Base-by-base conservation (phyloP, 1,140 invertebrate genomes). In the Caerostris extrusa region DNA sequence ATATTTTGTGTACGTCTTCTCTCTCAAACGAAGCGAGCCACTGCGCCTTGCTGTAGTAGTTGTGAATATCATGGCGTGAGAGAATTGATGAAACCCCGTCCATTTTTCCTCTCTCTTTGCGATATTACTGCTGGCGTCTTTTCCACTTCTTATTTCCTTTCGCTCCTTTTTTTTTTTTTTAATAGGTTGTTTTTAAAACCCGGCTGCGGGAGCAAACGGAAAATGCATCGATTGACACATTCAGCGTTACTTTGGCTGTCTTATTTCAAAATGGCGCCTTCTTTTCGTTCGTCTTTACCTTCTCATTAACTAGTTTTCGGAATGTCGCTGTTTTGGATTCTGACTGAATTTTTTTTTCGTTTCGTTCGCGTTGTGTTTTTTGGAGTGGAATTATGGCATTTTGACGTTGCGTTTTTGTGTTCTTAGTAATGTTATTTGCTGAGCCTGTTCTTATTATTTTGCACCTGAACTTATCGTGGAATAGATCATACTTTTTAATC, bases 151-250 rank as follows among this genome's bases (percentile, higher is more conserved):
- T 82, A 82, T 91, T 91, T 81, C 69, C 19, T 61, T 71, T 55
- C 53, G 17, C 60, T 64, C 88, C 64, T 57, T 77, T 90, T 34
- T 57, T 56, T 56, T 87, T 61, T 90, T 61, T 91, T 91, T 91
- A 91, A 81, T 82, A 55, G 55, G 71, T 91, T 90, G 69, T 91
- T 82, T 91, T 81, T 91, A 53, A 90, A 90, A 71, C 55, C 56
- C 55, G 90, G 90, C 17, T 91, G 71, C 67, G 55, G 90, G 90
- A 82, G 90, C 69, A 81, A 91, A 91, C 55, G 69, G 90, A 82
- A 91, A 91, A 91, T 81, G 69, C 90, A 91, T 91, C 90, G 90
- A 91, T 91, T 91, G 90, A 91, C 90, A 91, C 90, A 91, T 91
- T 91, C 71, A 56, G 88, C 64, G 19, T 77, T 77, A 57, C 55